A percentile compares a stretch with the other conserved stretches of the same genome.
Conservation (phyloP, 2,797 vertebrate genomes). For the Phataginus tetradactyla region DNA sequence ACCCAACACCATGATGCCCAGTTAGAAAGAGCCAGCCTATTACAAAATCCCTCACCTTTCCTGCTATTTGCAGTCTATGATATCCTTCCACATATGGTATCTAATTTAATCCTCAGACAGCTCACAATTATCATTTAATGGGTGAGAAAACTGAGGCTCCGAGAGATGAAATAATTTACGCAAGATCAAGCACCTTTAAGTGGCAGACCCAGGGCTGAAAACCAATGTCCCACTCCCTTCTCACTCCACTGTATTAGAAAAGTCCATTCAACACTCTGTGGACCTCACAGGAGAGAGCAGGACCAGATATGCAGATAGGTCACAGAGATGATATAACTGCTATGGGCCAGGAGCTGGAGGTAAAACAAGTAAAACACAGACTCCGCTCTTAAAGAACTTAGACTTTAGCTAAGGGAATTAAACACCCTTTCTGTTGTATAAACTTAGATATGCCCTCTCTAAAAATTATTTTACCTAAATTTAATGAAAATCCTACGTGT, state of each 20-base stretch:
- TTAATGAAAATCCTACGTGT: not conserved
- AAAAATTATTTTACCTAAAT: not conserved
- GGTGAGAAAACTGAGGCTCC: not conserved
- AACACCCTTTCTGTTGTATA: not conserved
- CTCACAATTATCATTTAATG: not conserved
- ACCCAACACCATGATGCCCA: not conserved
- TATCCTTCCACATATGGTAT: not conserved
- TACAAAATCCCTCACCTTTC: not conserved
- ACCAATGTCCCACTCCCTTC: not conserved
- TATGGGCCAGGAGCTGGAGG: not conserved
- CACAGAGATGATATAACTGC: not conserved
- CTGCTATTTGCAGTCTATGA: not conserved
- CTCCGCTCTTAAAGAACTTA: not conserved
- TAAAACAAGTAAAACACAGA: not conserved
- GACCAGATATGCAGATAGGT: not conserved
- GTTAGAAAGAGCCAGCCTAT: not conserved
- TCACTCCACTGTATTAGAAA: not conserved
- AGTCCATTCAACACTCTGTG: not conserved
- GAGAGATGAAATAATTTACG: not conserved
- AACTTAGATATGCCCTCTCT: not conserved
- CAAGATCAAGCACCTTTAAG: not conserved
- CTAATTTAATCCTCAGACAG: not conserved
- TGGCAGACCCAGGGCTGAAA: not conserved
- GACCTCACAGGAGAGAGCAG: not conserved
- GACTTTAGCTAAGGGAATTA: not conserved